These are phyloP conservation scores for Xestia sexstrigata DNA, from an alignment of 2,888 invertebrate genomes.

Conservation along the genomic window DNA sequence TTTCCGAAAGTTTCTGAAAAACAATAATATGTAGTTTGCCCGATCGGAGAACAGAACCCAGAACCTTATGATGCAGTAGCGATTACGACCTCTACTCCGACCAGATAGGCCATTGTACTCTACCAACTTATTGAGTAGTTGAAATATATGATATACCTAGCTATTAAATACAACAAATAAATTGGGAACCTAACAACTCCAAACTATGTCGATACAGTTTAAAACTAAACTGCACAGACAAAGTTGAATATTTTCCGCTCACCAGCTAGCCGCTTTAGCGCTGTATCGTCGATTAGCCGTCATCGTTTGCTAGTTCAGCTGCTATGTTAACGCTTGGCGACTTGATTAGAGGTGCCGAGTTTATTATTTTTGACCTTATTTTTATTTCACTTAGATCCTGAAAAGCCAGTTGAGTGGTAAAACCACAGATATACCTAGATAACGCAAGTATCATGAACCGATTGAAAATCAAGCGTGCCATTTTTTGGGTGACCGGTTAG, in stretches of 20 bases:
- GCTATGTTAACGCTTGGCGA: constrained; percentile 24
- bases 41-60: neutral
- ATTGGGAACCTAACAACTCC: neutral
- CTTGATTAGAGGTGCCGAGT: constrained; percentile 28
- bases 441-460: too few species aligned
- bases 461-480: too few species aligned
- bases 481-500: too few species aligned
- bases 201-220: neutral
- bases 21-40: neutral
- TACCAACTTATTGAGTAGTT: neutral
- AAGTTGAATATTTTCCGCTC: constrained; percentile 34
- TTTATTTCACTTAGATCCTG: neutral
- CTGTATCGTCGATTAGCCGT: constrained; percentile 29
- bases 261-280: constrained; percentile 40
- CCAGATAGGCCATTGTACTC: neutral
- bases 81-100: neutral
- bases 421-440: too few species aligned
- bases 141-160: neutral
- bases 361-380: neutral
- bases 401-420: neutral
- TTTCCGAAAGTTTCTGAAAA: neutral
- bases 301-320: constrained; percentile 13
- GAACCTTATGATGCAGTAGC: neutral
- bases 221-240: constrained; percentile 18
- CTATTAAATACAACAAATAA: neutral